Evolutionary conservation across 30 jellyfish, hydroid and myxozoan species (phyloP).

Genomic region (Calvadosia cruxmelitensis): DNA sequence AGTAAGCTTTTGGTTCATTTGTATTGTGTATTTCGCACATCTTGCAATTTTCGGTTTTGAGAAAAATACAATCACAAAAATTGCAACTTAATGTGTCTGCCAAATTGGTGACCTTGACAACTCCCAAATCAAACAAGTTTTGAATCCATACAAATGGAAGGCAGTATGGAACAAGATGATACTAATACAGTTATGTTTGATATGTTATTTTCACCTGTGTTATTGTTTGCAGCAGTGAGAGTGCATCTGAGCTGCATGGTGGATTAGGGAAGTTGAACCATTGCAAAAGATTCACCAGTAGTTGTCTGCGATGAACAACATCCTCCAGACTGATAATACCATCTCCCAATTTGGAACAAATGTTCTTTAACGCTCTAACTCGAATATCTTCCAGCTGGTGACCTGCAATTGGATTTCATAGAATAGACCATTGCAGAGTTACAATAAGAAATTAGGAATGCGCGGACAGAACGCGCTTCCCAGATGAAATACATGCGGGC

Average conservation of each 20-base stretch:
- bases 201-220: too few species aligned
- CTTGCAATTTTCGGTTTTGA: too few species aligned
- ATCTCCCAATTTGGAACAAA: constrained; percentile 51
- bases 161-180: too few species aligned
- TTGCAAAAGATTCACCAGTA: constrained; percentile 43
- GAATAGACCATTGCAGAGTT: not conserved
- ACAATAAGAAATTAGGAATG: not conserved
- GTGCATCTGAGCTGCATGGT: constrained; percentile 25
- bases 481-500: not conserved
- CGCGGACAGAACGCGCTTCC: not conserved
- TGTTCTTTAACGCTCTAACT: constrained; percentile 55
- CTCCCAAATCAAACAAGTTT: too few species aligned
- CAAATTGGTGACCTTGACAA: too few species aligned
- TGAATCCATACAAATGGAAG: too few species aligned
- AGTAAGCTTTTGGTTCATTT: too few species aligned
- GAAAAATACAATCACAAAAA: too few species aligned
- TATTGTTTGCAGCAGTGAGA: constrained; percentile 21
- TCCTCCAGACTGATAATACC: constrained; percentile 56
- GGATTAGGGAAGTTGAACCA: constrained; percentile 51
- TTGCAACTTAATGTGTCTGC: too few species aligned
- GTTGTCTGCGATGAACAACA: constrained; percentile 52
- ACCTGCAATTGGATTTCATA: constrained; percentile 17
- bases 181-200: too few species aligned
- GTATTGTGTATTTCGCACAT: too few species aligned
- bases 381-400: constrained; percentile 68